Base-by-base conservation (phyloP, 2,888 invertebrate species). In the Caenorhabditis virilis region DNA sequence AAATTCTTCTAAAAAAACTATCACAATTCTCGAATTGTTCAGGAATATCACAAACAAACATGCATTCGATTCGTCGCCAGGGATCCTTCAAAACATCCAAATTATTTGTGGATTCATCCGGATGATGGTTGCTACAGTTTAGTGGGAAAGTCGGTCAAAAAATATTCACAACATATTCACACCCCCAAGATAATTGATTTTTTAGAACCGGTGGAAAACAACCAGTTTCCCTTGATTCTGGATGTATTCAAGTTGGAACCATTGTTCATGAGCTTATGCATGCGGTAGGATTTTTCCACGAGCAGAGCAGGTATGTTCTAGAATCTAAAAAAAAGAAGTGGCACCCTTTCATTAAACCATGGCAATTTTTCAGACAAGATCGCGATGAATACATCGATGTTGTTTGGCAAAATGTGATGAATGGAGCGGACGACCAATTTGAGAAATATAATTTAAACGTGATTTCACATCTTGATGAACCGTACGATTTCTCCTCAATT, bases 121-220 rank as follows among this genome's bases (percentile, higher is more conserved):
- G 84, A 84, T 38, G 85, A 88, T 0, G 89, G 90, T 15, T 91
- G 91, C 81, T 90, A 89, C 88, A 90, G 90, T 0, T 89, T 88
- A 73, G 89, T 91, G 2, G 90, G 91, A 56, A 72, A 72, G 71
- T 70, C n/a, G 48, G 64, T 47, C n/a, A 23, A 26, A 25, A 13
- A 20, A 16, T 41, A 6, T 41, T 20, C 11, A 41, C 3, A 41
- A 25, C 25, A 43, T 13, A 43, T 26, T 20, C 23, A 39, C 15
- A 39, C n/a, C 4, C 13, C 45, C n/a, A 6, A 7, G 3, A 22
- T 22, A 39, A 53, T 53, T 11, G 13, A 27, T 26, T 16, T 20
- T 25, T 65, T 61, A 72, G 72, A 47, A 76, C 76, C 9, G 76
- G 76, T 9, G 76, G 76, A 18, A 63, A 70, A 26, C 76, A 76